Percentiles rank a stretch among this genome's conserved stretches.
Conservation (phyloP, 2,797 vertebrate species). For the Bryconaethiops microstoma region DNA sequence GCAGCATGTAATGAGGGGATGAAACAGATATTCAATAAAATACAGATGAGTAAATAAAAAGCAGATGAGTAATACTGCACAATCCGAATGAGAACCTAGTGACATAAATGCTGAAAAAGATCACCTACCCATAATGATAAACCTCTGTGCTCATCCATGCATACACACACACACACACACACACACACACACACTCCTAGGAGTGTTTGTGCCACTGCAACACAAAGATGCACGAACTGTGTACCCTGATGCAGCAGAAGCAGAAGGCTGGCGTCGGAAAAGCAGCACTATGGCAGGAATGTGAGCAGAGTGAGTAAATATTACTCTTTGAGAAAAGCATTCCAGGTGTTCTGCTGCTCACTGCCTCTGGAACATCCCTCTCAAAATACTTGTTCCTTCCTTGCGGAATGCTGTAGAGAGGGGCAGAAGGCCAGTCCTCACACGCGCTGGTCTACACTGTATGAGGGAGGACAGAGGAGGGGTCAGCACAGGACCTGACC, state of each 20-base stretch:
- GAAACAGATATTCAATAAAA: no score
- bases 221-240: slow-evolving; percentile 31
- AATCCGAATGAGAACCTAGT: no score
- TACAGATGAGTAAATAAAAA: no score
- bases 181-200: slow-evolving; percentile 19
- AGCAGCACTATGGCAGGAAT: slow-evolving; percentile 59
- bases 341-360: slow-evolving; percentile 67
- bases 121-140: not conserved
- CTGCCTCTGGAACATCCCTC: not conserved
- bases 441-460: slow-evolving; percentile 7
- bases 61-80: no score
- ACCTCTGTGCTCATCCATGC: not conserved
- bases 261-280: slow-evolving; percentile 25
- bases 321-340: slow-evolving; percentile 68
- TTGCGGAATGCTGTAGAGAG: slow-evolving; percentile 29
- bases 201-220: not conserved
- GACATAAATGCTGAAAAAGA: no score
- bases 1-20: no score
- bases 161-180: slow-evolving; percentile 23
- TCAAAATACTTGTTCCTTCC: slow-evolving; percentile 25
- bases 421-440: slow-evolving; percentile 30
- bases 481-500: slow-evolving; percentile 18
- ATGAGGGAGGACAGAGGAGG: not conserved
- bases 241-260: slow-evolving; percentile 20
- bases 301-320: slow-evolving; percentile 58